These are phyloP conservation scores for Ostrea edulis DNA, from an alignment of 1,140 invertebrate species.

Conservation along the genomic window DNA sequence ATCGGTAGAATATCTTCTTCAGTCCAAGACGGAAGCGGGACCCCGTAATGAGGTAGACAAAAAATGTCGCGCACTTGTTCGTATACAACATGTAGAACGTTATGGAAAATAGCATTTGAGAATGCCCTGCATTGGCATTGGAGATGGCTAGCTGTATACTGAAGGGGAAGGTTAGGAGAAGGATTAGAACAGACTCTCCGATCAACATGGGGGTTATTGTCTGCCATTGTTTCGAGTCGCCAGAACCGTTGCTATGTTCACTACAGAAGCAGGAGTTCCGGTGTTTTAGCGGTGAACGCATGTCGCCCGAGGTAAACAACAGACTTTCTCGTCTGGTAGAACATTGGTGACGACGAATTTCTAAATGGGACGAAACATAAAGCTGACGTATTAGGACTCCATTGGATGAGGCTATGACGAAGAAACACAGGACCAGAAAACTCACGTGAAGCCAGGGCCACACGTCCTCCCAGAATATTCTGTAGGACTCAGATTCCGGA, in stretches of 20 bases:
- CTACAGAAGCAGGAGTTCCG: not conserved
- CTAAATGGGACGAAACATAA: slow-evolving; percentile 50
- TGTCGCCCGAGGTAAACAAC: not conserved
- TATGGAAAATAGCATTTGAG: slow-evolving; percentile 62
- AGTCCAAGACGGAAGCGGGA: slow-evolving; percentile 61
- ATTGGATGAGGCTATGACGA: slow-evolving; percentile 65
- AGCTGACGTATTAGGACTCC: slow-evolving; percentile 63
- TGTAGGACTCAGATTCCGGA: slow-evolving; percentile 51
- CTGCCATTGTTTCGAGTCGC: slow-evolving; percentile 6
- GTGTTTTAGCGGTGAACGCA: not conserved
- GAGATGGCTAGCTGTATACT: slow-evolving; percentile 60
- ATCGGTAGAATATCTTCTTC: slow-evolving; percentile 41
- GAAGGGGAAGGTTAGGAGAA: slow-evolving; percentile 70
- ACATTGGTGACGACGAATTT: slow-evolving; percentile 24
- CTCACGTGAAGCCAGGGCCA: slow-evolving; percentile 68
- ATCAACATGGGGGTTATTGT: slow-evolving; percentile 66
- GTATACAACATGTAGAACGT: slow-evolving; percentile 70
- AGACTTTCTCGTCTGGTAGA: not conserved
- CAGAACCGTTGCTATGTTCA: not conserved
- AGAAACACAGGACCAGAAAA: slow-evolving; percentile 62
- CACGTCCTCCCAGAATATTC: slow-evolving; percentile 58
- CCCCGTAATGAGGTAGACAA: slow-evolving; percentile 66
- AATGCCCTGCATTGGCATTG: slow-evolving; percentile 44
- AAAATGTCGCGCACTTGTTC: slow-evolving; percentile 70
- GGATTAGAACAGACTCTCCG: slow-evolving; percentile 65